phyloP scores from a whole-genome alignment of 2,888 invertebrate species.

The Apantesis nais region DNA sequence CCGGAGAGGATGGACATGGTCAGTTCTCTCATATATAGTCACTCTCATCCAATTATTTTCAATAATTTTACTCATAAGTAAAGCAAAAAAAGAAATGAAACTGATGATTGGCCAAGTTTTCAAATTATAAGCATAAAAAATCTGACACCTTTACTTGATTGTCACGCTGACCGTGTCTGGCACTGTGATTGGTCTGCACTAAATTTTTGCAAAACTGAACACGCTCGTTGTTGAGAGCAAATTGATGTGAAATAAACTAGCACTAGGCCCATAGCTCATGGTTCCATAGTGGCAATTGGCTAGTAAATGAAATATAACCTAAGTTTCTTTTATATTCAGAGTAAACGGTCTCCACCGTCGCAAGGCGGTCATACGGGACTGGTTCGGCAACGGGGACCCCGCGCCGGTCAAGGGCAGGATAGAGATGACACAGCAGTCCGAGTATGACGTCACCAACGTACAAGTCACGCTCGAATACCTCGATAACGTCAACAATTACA shows the following conservation, averaged over 20 bases:
- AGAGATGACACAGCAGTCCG: constrained; percentile 94
- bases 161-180: too few species aligned
- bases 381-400: constrained; percentile 93
- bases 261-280: too few species aligned
- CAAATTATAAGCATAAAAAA: not conserved
- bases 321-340: constrained; percentile 73
- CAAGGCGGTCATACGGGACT: constrained; percentile 94
- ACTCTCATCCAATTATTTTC: too few species aligned
- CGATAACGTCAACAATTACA: constrained; percentile 89
- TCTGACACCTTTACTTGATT: not conserved
- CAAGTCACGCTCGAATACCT: constrained; percentile 91
- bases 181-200: too few species aligned
- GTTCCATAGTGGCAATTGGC: not conserved
- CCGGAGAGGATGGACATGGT: constrained; percentile 97
- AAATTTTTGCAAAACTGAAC: too few species aligned
- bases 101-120: too few species aligned
- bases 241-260: too few species aligned
- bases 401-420: constrained; percentile 89
- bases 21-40: not conserved
- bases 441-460: constrained; percentile 93
- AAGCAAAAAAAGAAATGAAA: too few species aligned
- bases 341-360: constrained; percentile 90
- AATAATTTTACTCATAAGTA: too few species aligned
- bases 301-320: too few species aligned
- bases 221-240: too few species aligned